Evolutionary conservation across 2,888 invertebrate genomes (phyloP).

Genomic region (Agelastica alni): DNA sequence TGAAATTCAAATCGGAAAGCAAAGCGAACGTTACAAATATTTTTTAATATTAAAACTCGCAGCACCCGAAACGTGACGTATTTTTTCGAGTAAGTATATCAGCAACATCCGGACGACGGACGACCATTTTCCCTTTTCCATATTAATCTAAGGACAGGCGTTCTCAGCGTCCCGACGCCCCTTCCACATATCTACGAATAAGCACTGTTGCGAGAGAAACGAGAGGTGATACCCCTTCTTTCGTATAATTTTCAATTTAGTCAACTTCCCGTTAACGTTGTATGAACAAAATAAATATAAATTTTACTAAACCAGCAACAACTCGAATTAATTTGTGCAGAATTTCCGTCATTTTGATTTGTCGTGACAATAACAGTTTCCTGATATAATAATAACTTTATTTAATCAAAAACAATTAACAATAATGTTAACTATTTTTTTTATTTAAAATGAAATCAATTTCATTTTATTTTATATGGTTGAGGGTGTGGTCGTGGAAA

Average conservation of each 20-base stretch:
- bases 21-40: background rate
- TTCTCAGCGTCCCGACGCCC: slow-evolving; percentile 24
- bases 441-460: too few species aligned
- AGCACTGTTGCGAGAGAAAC: slow-evolving; percentile 1
- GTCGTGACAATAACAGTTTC: too few species aligned
- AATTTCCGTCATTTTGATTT: too few species aligned
- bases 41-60: slow-evolving; percentile 12
- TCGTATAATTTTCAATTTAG: slow-evolving; percentile 5
- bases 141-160: slow-evolving; percentile 36
- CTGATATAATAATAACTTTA: too few species aligned
- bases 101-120: slow-evolving; percentile 29
- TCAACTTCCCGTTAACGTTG: background rate
- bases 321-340: too few species aligned
- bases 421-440: too few species aligned
- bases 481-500: too few species aligned
- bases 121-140: slow-evolving; percentile 38
- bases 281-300: background rate
- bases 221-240: slow-evolving; percentile 5
- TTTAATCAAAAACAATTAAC: too few species aligned
- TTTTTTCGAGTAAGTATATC: slow-evolving; percentile 14
- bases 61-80: slow-evolving; percentile 3
- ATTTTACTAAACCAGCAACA: too few species aligned
- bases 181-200: slow-evolving; percentile 33
- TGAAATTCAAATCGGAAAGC: background rate
- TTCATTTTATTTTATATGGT: too few species aligned